Base-by-base conservation (phyloP, 2,797 vertebrate genomes). In the Oophaga sylvatica region DNA sequence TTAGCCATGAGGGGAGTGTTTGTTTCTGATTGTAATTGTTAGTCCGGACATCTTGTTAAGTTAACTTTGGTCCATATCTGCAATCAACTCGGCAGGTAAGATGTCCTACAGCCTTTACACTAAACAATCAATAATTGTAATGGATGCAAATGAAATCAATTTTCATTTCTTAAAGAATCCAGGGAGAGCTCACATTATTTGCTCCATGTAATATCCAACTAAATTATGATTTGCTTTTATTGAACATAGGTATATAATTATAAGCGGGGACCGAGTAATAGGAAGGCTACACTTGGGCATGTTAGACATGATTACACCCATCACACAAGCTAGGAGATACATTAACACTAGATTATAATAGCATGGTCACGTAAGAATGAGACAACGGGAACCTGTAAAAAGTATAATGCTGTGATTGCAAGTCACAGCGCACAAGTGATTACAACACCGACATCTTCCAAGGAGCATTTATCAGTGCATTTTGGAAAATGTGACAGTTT, bases 11-110 rank as follows among this genome's bases (percentile, higher is more conserved):
- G 83, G 57, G 41, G 41, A 75, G 41, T 83, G 60, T 83, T 35
- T 62, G 75, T 20, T 35, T 68, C 31, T 87, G 87, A 88, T 88
- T 88, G 53, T 80, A 84, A 88, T 88, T 84, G 83, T 56, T 71
- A 76, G 35, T 31, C 29, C 79, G 9, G 75, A 22, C 4, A 79
- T 84, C 35, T 77, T 87, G 26, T 48, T 78, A 48, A 20, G 45
- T 45, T 48, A 60, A 20, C 31, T 78, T 19, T 71, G 19, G 79
- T 60, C 31, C 8, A 68, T 78, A 78, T 81, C 5, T 79, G 62
- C 81, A 83, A 79, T 79, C 62, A 68, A 71, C 45, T 87, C 45
- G 48, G 11, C n/a, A 77, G 60, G 57, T 35, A 41, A 48, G 81
- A 3, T 57, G 15, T 29, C 82, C 29, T 57, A 53, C 67, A 79